These are phyloP conservation scores for Pelosia muscerda DNA, from an alignment of 2,888 invertebrate species.

Conservation along the genomic window DNA sequence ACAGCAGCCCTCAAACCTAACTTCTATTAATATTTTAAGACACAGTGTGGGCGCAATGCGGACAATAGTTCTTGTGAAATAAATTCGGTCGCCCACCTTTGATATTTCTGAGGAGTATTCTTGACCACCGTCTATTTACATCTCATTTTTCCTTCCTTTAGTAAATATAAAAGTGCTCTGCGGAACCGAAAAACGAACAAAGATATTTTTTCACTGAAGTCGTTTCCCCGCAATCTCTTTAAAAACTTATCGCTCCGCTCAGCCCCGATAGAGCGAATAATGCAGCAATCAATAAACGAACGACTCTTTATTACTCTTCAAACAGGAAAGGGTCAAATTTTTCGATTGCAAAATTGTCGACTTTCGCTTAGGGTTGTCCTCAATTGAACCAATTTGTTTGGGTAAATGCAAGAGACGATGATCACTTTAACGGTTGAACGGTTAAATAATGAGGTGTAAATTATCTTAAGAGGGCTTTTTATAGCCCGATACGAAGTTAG, in stretches of 20 bases:
- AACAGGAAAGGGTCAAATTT: constrained; percentile 48
- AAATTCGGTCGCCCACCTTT: background rate
- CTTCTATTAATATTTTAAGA: too few species aligned
- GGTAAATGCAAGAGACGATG: constrained; percentile 9
- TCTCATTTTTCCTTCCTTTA: background rate
- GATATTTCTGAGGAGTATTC: background rate
- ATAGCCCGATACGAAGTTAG: background rate
- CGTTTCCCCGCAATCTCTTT: constrained; percentile 22
- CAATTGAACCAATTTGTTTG: constrained; percentile 25
- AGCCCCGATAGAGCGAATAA: constrained; percentile 19
- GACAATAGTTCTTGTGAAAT: background rate
- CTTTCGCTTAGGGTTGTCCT: constrained; percentile 44
- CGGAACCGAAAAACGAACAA: background rate
- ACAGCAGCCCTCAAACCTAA: too few species aligned
- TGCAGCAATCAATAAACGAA: constrained; percentile 34
- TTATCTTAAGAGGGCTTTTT: background rate
- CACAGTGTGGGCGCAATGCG: background rate
- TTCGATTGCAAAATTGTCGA: constrained; percentile 49
- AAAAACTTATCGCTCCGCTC: constrained; percentile 24
- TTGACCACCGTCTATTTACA: background rate
- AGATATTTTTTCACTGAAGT: background rate
- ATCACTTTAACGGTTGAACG: background rate
- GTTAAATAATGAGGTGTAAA: background rate
- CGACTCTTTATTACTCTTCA: constrained; percentile 31
- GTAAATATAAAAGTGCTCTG: background rate